Base-by-base conservation (phyloP, 2,113 vertebrate species). In the Heterotilapia buettikoferi region DNA sequence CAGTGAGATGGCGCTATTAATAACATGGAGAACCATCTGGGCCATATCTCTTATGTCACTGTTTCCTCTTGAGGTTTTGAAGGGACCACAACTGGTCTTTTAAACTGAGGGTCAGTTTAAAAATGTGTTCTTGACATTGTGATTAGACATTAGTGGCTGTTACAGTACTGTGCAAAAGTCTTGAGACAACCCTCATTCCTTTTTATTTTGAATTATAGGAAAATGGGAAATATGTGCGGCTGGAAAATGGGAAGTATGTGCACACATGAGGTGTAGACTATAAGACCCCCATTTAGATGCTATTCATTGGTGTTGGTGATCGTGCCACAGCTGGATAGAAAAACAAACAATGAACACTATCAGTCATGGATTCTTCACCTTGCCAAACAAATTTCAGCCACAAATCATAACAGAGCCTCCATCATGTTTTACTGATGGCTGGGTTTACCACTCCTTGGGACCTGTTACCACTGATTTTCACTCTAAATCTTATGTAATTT, bases 161-260 rank as follows among this genome's bases (percentile, higher is more conserved):
- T 43, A 68, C 63, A 68, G 6, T 68, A 8, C 36, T 68, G 38
- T 45, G 2, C 68, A 73, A 73, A 73, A 29, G n/a, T 71, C 68
- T 26, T 11, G 68, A 26, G 21, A 0, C 40, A 47, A 10, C 68
- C 6, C 21, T 73, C 0, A 24, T 71, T 71, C 36, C 0, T 76
- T 76, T 29, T 18, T 0, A 47, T 47, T 76, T 47, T 19, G 24
- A 26, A 21, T 68, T 21, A 68, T 76, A 26, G 40, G 0, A 73
- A 73, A 73, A 73, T 10, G 13, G 66, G 13, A 71, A 71, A 43
- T 9, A 71, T 24, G 19, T 21, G 63, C 0, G 1, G 19, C 26
- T 10, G n/a, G 36, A 71, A 71, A 68, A 68, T 24, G 36, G 38
- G 38, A 71, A 45, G 7, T 24, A 36, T 63, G 33, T 66, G 33